Evolutionary conservation across 1,140 invertebrate species (phyloP).

Genomic region (Heliconius himera): DNA sequence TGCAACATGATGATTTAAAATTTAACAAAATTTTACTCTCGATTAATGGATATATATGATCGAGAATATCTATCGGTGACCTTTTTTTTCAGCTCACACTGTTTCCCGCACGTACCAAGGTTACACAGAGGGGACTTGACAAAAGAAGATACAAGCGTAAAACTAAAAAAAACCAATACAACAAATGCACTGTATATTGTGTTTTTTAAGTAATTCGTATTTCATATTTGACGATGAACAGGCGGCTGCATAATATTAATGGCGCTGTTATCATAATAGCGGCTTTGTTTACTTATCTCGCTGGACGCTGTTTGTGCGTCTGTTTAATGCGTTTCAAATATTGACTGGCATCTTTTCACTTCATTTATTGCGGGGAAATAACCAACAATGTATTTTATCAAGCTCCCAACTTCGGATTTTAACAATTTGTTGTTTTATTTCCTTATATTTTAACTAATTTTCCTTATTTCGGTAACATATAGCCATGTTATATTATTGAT

Average conservation of each 20-base stretch:
- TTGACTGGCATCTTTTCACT: constrained; percentile 15
- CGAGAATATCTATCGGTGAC: no score
- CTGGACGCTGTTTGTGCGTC: constrained; percentile 24
- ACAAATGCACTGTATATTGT: background rate
- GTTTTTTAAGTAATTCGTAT: background rate
- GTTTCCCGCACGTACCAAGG: no score
- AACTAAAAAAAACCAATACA: background rate
- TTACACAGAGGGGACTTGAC: no score
- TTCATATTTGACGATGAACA: constrained; percentile 14
- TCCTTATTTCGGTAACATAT: background rate
- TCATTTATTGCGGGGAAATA: background rate
- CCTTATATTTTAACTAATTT: background rate
- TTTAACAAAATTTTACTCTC: no score
- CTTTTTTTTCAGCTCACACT: no score
- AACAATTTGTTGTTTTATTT: background rate
- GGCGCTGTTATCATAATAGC: constrained; percentile 24
- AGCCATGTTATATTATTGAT: background rate
- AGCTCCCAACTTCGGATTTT: background rate
- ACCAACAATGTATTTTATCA: background rate
- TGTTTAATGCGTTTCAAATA: constrained; percentile 21
- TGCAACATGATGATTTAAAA: no score
- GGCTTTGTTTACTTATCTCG: constrained; percentile 27
- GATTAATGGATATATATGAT: no score
- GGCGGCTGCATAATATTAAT: constrained; percentile 27
- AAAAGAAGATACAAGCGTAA: no score